Evolutionary conservation across 2,888 invertebrate species (phyloP).

Genomic region (Synanthedon formicaeformis): DNA sequence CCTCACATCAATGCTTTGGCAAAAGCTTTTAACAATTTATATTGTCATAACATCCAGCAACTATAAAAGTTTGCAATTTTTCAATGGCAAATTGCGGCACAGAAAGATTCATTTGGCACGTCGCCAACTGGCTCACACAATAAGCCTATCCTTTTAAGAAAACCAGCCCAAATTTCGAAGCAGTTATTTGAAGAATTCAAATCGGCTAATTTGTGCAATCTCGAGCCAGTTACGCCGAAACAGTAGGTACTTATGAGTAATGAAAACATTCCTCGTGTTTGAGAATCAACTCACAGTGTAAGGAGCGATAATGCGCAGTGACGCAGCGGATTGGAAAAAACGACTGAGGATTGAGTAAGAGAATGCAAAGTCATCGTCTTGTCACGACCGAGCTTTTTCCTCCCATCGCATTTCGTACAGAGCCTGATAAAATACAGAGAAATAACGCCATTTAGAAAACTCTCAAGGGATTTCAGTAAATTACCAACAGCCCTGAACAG

Average conservation of each 20-base stretch:
- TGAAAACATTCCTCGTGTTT: neutral
- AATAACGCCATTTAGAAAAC: constrained; percentile 3
- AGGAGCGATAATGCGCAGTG: constrained; percentile 7
- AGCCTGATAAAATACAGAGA: constrained; percentile 1
- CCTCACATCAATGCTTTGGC: too few relatives aligned
- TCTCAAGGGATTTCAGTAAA: constrained; percentile 1
- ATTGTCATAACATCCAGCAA: too few relatives aligned
- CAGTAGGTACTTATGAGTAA: neutral
- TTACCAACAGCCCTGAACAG: constrained; percentile 3
- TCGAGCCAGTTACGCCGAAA: neutral
- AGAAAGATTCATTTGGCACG: neutral
- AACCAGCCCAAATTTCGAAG: neutral
- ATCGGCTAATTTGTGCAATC: neutral
- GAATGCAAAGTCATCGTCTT: constrained; percentile 4
- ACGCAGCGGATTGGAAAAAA: constrained; percentile 5
- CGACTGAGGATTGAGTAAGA: neutral
- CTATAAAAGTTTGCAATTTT: too few relatives aligned
- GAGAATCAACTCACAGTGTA: neutral
- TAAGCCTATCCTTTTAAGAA: neutral
- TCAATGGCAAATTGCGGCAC: neutral
- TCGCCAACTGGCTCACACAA: neutral
- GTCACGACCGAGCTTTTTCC: constrained; percentile 1
- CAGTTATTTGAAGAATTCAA: neutral
- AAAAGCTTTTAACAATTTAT: too few relatives aligned
- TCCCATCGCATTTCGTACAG: neutral